These are phyloP conservation scores for Tauraco hartlaubi DNA, from an alignment of 2,797 vertebrate species.

Conservation along the genomic window DNA sequence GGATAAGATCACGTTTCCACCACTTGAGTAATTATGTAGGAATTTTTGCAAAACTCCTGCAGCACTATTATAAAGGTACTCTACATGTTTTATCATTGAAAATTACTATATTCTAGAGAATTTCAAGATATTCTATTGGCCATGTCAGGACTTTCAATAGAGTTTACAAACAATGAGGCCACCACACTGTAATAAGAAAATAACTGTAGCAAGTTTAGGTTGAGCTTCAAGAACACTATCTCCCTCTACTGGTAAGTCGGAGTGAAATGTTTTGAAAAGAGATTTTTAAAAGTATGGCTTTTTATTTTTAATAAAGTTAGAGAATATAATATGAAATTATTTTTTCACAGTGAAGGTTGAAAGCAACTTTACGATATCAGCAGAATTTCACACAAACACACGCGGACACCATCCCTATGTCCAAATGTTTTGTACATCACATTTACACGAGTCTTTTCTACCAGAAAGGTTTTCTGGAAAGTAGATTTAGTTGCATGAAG, in stretches of 20 bases:
- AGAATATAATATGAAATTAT: neutral
- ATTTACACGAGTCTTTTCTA: neutral
- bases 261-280: neutral
- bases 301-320: neutral
- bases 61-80: neutral
- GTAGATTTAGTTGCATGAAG: neutral
- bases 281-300: neutral
- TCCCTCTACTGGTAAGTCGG: slow-evolving; percentile 58
- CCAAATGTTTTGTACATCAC: neutral
- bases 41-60: neutral
- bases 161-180: neutral
- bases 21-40: neutral
- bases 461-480: neutral
- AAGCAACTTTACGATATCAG: neutral
- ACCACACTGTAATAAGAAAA: neutral
- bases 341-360: neutral
- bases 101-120: neutral
- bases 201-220: neutral
- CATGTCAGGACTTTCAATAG: neutral
- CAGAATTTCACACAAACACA: neutral
- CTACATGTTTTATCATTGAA: neutral
- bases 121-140: neutral
- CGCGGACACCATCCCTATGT: neutral
- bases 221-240: neutral
- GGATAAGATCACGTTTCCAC: neutral